These are phyloP conservation scores for Catharus fuscescens DNA, from an alignment of 2,113 vertebrate genomes.

Conservation along the genomic window DNA sequence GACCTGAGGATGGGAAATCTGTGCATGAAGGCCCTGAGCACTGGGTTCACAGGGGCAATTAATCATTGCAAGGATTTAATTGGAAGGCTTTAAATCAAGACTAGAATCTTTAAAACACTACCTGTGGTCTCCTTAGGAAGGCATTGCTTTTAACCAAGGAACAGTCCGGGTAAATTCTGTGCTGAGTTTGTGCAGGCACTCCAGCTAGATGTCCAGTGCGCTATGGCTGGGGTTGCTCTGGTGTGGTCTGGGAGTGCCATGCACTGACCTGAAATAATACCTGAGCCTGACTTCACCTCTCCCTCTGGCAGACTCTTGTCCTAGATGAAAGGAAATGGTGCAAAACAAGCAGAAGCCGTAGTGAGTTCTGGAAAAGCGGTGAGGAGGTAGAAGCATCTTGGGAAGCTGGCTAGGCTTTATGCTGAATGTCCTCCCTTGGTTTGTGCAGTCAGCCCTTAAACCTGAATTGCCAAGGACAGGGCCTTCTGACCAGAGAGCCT, in stretches of 20 bases:
- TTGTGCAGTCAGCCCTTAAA: neutral
- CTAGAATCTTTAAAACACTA: neutral
- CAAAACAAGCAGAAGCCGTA: neutral
- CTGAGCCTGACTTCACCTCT: neutral
- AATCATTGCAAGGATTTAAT: neutral
- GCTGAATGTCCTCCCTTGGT: neutral
- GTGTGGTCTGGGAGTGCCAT: neutral
- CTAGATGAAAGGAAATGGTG: neutral
- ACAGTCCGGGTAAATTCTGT: neutral
- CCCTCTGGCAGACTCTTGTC: neutral
- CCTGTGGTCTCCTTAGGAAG: neutral
- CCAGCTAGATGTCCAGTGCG: accelerated
- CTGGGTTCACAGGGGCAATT: neutral
- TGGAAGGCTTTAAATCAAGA: neutral
- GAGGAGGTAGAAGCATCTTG: neutral
- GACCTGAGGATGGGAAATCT: neutral
- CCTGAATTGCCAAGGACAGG: neutral
- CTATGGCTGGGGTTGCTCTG: neutral
- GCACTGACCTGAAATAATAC: neutral
- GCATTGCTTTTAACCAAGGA: neutral
- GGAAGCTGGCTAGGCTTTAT: neutral
- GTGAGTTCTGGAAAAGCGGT: neutral
- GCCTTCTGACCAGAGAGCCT: neutral
- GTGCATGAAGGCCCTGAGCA: accelerated
- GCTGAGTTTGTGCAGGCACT: neutral